A percentile compares a stretch with the other conserved stretches of the same genome.
phyloP scores from a whole-genome alignment of 2,888 invertebrate species.

The Parochlus steinenii region DNA sequence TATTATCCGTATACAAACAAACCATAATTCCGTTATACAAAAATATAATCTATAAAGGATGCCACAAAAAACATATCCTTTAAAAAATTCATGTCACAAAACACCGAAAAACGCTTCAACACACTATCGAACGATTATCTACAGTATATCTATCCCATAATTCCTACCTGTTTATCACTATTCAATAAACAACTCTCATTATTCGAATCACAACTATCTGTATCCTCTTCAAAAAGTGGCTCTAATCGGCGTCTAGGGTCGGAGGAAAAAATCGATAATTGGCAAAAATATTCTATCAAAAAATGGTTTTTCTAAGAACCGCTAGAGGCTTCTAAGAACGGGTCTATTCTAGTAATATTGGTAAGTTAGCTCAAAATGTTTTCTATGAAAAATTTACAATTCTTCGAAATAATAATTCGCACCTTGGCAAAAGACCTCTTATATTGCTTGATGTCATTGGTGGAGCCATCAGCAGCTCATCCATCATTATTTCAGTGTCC shows the following conservation, averaged over 20 bases:
- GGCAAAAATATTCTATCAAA: neutral
- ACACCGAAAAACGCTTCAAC: no score
- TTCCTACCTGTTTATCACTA: slow-evolving; percentile 20
- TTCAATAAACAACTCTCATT: slow-evolving; percentile 30
- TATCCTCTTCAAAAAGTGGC: slow-evolving; percentile 70
- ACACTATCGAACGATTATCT: no score
- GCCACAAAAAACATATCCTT: no score
- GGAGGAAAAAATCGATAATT: no score
- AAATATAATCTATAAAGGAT: neutral
- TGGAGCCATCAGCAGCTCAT: slow-evolving; percentile 59
- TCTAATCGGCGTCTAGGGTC: slow-evolving; percentile 57
- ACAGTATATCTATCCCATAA: slow-evolving; percentile 1
- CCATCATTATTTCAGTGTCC: slow-evolving; percentile 68
- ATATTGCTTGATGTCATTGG: slow-evolving; percentile 56
- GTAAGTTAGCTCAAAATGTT: neutral
- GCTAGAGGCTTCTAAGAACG: no score
- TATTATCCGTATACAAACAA: neutral
- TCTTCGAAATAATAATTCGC: no score
- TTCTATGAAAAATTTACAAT: neutral
- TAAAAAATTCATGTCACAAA: no score
- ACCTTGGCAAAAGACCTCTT: slow-evolving; percentile 53
- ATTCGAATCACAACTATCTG: slow-evolving; percentile 40
- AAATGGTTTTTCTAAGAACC: neutral
- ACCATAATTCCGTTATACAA: neutral
- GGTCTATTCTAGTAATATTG: no score